A percentile compares a stretch with the other conserved stretches of the same genome.
Conservation (phyloP, 2,113 vertebrate species). For the Oryzias melastigma region DNA sequence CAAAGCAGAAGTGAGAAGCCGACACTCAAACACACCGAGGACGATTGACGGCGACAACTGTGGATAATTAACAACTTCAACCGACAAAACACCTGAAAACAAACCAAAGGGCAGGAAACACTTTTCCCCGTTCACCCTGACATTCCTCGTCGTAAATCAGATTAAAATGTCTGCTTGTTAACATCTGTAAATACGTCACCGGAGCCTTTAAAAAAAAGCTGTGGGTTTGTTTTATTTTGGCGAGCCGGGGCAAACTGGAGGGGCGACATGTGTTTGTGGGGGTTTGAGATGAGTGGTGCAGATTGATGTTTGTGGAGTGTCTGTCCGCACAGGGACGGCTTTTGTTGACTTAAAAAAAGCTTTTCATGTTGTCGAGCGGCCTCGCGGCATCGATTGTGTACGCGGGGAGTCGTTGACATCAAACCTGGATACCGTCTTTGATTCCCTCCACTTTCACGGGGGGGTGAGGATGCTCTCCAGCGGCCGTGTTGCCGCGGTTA, state of each 20-base stretch:
- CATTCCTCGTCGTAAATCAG: too few species aligned
- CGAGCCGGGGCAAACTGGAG: not conserved
- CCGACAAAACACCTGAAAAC: too few species aligned
- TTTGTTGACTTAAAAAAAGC: conserved; percentile 42
- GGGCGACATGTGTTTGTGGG: conserved; percentile 33
- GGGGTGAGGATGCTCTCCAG: conserved; percentile 22
- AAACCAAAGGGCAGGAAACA: too few species aligned
- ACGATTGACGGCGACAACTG: too few species aligned
- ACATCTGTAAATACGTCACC: too few species aligned
- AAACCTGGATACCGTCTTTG: conserved; percentile 48
- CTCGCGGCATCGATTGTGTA: conserved; percentile 50
- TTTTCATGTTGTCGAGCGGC: conserved; percentile 53
- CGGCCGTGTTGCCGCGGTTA: conserved; percentile 19
- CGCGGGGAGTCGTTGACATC: conserved; percentile 50
- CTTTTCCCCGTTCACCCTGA: too few species aligned
- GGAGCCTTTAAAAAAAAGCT: too few species aligned
- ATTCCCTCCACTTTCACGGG: conserved; percentile 25
- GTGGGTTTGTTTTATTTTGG: too few species aligned
- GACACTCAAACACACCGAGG: too few species aligned
- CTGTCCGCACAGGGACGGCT: conserved; percentile 35
- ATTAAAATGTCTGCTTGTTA: too few species aligned
- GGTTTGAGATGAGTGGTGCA: conserved; percentile 12
- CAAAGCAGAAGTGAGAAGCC: too few species aligned
- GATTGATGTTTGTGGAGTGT: conserved; percentile 50
- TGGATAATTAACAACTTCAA: too few species aligned